Base-by-base conservation (phyloP, 1,140 invertebrate species). In the Paracyclopina nana region DNA sequence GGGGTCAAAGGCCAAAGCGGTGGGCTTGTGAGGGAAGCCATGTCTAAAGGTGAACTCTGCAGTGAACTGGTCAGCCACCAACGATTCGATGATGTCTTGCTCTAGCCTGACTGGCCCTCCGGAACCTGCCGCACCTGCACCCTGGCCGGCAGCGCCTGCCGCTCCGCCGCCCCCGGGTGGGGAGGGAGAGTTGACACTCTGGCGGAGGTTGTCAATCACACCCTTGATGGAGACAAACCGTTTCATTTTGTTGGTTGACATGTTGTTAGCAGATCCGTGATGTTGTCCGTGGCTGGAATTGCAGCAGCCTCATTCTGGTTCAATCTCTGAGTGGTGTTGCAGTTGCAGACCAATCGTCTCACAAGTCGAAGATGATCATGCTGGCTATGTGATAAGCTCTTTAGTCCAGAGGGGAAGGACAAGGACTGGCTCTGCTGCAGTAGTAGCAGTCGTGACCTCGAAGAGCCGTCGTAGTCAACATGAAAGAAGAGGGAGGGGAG, bases 1-100 rank as follows among this genome's bases (percentile, higher is more conserved):
- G 38, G 92, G 90, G 72, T 98, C 94, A 72, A 86, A 97, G 41
- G 91, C 91, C 65, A 97, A 70, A 31, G 88, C 83, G 55, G 87
- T 91, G 34, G 94, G 92, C 59, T 94, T 83, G 68, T 88, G 85
- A 54, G 94, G 94, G 72, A 98, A 98, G 58, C 94, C 94, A 79
- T 97, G 91, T 31, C 87, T 78, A 62, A 92, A 87, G 58, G 88
- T 94, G 88, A 95, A 79, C 16, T 79, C 80, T 60, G 68, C 45
- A 58, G 68, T 65, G 58, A 61, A 61, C 16, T 42, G 18, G 6
- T 54, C 25, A n/a, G 53, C 18, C 9, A 22, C 11, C 14, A 54
- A 46, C 20, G 46, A 25, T n/a, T 54, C 46, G n/a, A 52, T 30
- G 26, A 54, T 38, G n/a, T 54, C 46, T 30, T 27, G 14, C 20